Base-by-base conservation (phyloP, 1,140 invertebrate genomes). In the Triops longicaudatus region DNA sequence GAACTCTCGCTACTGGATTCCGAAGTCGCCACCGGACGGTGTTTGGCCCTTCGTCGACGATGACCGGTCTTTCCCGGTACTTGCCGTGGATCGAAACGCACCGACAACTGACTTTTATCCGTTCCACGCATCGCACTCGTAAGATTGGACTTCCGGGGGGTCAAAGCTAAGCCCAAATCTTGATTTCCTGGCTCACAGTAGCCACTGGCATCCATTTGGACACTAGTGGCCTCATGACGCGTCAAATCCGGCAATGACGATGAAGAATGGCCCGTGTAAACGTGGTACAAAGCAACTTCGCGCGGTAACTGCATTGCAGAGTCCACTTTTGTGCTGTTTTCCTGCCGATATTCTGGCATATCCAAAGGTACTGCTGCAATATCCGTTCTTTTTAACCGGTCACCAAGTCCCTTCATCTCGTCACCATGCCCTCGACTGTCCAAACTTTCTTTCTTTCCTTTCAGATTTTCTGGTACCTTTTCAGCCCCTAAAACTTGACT, bases 221-320 rank as follows among this genome's bases (percentile, higher is more conserved):
- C 14, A 79, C 79, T 78, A 37, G 77, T 80, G 14, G 80, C 80
- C 17, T 82, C 81, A 63, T 80, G 79, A 31, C 50, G 50, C 10
- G 87, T 86, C 31, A 90, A 81, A 83, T 91, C 89, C 26, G 89
- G 89, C 88, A 90, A 88, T 14, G 89, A 90, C n/a, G 87, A 63
- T 6, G 50, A 63, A 73, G 73, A 73, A 73, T 28, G 73, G 22
- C 63, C 28, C 22, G 27, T 12, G 10, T 42, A 31, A n/a, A 75
- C 12, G 22, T 37, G 14, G 22, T 26, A n/a, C 1, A 11, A 43
- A 44, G 27, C 14, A 42, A 75, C 22, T 63, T 63, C 50, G 14
- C 50, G 14, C 50, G 22, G 17, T 22, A 22, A 12, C 14, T 6
- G 14, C 14, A 5, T 6, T 63, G 5, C 50, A n/a, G 14, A 6